Base-by-base conservation (phyloP, 1,140 invertebrate genomes). In the Drosophila lowei region DNA sequence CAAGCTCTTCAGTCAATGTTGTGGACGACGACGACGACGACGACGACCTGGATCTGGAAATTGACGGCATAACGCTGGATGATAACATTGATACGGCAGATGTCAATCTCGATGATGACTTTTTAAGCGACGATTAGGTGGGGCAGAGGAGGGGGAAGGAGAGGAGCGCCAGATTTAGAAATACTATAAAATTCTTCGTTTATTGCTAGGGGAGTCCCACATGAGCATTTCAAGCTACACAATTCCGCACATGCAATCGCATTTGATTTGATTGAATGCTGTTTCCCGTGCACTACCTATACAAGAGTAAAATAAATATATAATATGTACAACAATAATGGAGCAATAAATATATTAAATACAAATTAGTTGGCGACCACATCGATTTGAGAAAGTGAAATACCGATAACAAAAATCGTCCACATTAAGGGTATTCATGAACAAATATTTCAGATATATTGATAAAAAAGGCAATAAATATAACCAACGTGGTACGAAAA, bases 1-100 rank as follows among this genome's bases (percentile, higher is more conserved):
- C 59, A 11, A 71, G 46, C 89, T 89, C 50, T 23, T 79, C 91
- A 1, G 78, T 77, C 6, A 73, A 92, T 8, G 92, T 62, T 18
- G 57, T 25, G 7, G 77, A 73, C 15, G 84, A 91, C 50, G 90
- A 91, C 50, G 89, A 88, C 56, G n/a, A n/a, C n/a, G 93, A 94
- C 34, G 93, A 93, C 46, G 94, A 94, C 72, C 72, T 95, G 3
- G 94, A 95, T 76, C 72, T 94, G 25, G 94, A 94, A 83, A 91
- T 95, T 18, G 94, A 95, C 46, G 93, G 93, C 43, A 92, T 93
- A 50, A 93, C 93, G 70, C 80, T 95, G 30, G 94, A 95, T 78
- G 94, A 94, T 57, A 94, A 94, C 83, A 94, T 95, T 56, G 94
- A 95, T 85, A 94, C 93, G 18, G 93, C 93, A 66, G 94, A 91